phyloP scores from a whole-genome alignment of 2,113 vertebrate species.

The Tychaedon coryphoeus region DNA sequence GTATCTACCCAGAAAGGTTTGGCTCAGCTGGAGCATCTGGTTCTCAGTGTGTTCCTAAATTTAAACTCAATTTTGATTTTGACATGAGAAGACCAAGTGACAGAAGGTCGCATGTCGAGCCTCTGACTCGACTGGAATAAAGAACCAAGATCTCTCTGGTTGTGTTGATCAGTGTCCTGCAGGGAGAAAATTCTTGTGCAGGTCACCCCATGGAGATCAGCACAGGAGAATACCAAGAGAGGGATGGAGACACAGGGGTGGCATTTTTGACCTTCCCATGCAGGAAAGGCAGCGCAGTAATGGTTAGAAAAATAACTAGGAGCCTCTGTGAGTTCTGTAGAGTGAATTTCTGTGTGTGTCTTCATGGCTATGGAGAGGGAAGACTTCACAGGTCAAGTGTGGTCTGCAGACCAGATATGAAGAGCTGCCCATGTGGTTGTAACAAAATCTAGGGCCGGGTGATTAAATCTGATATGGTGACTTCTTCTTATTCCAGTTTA shows the following conservation, averaged over 20 bases:
- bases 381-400: neutral
- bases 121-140: neutral
- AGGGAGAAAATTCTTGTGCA: neutral
- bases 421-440: neutral
- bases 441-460: neutral
- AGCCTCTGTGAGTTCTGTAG: neutral
- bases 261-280: neutral
- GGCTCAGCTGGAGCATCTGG: constrained; percentile 20
- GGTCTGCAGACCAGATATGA: neutral
- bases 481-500: neutral
- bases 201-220: neutral
- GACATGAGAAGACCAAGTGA: constrained; percentile 7
- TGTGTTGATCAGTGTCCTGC: accelerated
- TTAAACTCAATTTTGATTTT: constrained; percentile 11
- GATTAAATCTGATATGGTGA: neutral
- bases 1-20: constrained; percentile 25
- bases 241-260: too few relatives aligned
- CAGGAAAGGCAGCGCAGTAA: neutral
- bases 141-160: neutral
- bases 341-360: neutral
- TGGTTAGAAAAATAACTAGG: neutral
- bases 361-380: neutral
- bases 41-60: neutral
- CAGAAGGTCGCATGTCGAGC: neutral
- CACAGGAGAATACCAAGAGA: neutral